Evolutionary conservation across 2,797 vertebrate genomes (phyloP), one percentile per base, ranked within the genome.

Genomic region (Bradypodion pumilum): DNA sequence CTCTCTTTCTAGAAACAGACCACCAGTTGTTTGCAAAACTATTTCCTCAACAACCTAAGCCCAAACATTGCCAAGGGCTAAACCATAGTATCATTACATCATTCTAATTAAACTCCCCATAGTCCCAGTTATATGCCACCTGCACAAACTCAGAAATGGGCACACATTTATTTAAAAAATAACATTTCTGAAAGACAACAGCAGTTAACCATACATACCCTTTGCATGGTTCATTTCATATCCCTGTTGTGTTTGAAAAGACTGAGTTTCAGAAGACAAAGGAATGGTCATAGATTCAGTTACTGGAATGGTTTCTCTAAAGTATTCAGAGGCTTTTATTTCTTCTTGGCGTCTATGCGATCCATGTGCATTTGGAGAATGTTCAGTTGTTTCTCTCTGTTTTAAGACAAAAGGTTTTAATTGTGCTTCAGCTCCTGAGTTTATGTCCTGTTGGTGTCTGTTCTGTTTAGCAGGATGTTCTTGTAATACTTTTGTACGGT

Each of bases 171-270:
- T 16, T 32, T 16, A 7, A 44, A 60, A 83, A 63, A 56, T 27
- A 23, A 21, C 29, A 13, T 2, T 72, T 37, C 74, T 0, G 69
- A 5, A 82, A 76, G 12, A 84, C 74, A 21, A 10, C 1, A 46
- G 75, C 78, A 2, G 0, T 13, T 0, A 62, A 60, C 13, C 29
- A 77, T 27, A 85, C 89, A 0, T 95, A 97, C 96, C 96, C 95
- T 94, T 95, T 84, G 91, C 68, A 84, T 35, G 10, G 75, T 91
- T 93, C 68, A 83, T 75, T 83, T 96, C 95, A 86, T 87, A 94
- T 69, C 89, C 87, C 63, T 88, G 92, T 0, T 93, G 92, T 1
- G 66, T 69, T 91, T 86, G 92, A 74, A 89, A 91, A 44, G 84
- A 65, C 29, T 86, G 93, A 81, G 78, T 83, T 89, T 96, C 95